phyloP scores from a whole-genome alignment of 1,140 invertebrate genomes.

The Drosophila hydei region DNA sequence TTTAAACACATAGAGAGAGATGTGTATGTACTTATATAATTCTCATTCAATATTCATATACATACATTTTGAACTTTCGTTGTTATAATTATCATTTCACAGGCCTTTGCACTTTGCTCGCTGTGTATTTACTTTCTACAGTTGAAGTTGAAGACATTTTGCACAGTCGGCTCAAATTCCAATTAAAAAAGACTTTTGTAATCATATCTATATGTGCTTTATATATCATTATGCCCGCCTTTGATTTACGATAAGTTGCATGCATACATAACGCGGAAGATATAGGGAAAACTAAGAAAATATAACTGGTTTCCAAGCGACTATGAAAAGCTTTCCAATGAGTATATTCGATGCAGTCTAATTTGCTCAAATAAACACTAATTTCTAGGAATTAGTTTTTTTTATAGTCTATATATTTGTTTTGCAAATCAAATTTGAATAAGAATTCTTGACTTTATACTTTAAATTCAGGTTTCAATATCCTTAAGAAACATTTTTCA shows the following conservation, averaged over 20 bases:
- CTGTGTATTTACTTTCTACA: conserved; percentile 12
- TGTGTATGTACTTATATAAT: not conserved
- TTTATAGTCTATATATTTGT: too few species aligned
- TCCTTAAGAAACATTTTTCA: too few species aligned
- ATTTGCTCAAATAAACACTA: too few species aligned
- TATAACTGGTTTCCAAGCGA: conserved; percentile 1
- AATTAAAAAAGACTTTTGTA: conserved; percentile 17
- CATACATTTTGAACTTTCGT: not conserved
- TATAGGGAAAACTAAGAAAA: not conserved
- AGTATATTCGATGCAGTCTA: too few species aligned
- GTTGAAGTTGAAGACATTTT: not conserved
- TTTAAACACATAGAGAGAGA: conserved; percentile 1
- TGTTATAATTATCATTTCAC: conserved; percentile 1
- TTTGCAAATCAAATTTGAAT: too few species aligned
- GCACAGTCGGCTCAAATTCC: conserved; percentile 14
- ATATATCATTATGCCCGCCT: conserved; percentile 16
- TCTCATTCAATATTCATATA: conserved; percentile 20
- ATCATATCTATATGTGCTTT: conserved; percentile 24
- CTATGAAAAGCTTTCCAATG: not conserved
- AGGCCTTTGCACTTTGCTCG: not conserved
- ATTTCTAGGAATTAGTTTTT: too few species aligned
- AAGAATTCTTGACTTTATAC: too few species aligned
- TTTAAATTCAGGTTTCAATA: too few species aligned
- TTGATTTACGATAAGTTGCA: conserved; percentile 21
- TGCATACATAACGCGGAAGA: conserved; percentile 14